Percentiles rank a stretch among this genome's conserved stretches.
Evolutionary conservation across 2,888 invertebrate genomes (phyloP).

Genomic region (Cyclophora punctaria): DNA sequence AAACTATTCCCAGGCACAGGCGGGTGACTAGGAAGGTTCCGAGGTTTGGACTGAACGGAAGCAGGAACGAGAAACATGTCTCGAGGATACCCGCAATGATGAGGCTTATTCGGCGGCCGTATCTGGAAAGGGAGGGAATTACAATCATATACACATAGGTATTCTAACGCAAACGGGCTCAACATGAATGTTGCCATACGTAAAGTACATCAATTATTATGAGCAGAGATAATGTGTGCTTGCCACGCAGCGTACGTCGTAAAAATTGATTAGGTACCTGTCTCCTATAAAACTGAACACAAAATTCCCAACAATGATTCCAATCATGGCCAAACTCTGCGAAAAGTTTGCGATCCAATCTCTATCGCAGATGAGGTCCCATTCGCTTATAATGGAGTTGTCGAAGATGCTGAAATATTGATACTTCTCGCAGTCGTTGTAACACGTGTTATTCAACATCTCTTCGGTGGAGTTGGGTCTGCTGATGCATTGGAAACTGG

Average conservation of each 20-base stretch:
- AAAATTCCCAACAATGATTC: slow-evolving; percentile 80
- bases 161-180: too few species aligned
- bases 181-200: too few species aligned
- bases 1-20: slow-evolving; percentile 80
- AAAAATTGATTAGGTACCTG: slow-evolving; percentile 53
- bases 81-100: slow-evolving; percentile 76
- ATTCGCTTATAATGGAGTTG: slow-evolving; percentile 80
- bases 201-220: too few species aligned
- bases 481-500: slow-evolving; percentile 57
- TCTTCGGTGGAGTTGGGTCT: slow-evolving; percentile 29
- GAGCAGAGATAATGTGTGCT: too few species aligned
- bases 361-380: slow-evolving; percentile 79
- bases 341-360: slow-evolving; percentile 77
- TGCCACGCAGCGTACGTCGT: too few species aligned
- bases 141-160: too few species aligned
- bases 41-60: slow-evolving; percentile 76
- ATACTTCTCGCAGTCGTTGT: slow-evolving; percentile 63
- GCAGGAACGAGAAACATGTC: slow-evolving; percentile 77
- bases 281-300: slow-evolving; percentile 80
- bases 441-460: slow-evolving; percentile 55
- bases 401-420: slow-evolving; percentile 76
- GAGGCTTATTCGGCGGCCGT: slow-evolving; percentile 80
- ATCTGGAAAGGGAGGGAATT: slow-evolving; percentile 57
- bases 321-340: slow-evolving; percentile 81
- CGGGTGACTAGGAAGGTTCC: slow-evolving; percentile 74